These are phyloP conservation scores for Octodonta nipae DNA, from an alignment of 2,888 invertebrate species.

Conservation along the genomic window DNA sequence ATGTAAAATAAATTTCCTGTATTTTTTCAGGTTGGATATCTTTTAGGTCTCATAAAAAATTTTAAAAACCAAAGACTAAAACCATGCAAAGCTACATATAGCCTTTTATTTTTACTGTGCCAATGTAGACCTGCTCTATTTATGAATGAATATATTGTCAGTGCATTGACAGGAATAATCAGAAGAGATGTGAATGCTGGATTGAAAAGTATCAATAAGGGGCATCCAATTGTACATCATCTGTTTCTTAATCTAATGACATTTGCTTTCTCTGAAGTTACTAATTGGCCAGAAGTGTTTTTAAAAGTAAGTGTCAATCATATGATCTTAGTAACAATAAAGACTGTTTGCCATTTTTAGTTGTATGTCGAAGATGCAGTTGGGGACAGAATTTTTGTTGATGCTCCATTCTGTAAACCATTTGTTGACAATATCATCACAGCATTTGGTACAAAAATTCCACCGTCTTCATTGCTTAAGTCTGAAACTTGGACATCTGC, in stretches of 20 bases:
- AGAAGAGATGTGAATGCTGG: conserved; percentile 58
- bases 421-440: conserved; percentile 84
- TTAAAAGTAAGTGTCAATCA: conserved; percentile 50
- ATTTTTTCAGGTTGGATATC: conserved; percentile 47
- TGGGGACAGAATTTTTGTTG: conserved; percentile 88
- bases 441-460: conserved; percentile 68
- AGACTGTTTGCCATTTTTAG: conserved; percentile 33
- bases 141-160: conserved; percentile 58
- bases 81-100: conserved; percentile 65
- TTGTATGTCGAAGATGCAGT: conserved; percentile 89
- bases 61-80: conserved; percentile 67
- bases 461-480: conserved; percentile 55
- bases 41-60: conserved; percentile 79
- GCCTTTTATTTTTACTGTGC: conserved; percentile 66
- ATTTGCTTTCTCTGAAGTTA: conserved; percentile 67
- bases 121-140: conserved; percentile 68
- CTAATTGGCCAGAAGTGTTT: conserved; percentile 84
- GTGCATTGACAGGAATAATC: conserved; percentile 68
- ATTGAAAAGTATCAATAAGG: conserved; percentile 56
- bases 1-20: background rate
- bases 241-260: conserved; percentile 73
- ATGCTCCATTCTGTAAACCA: conserved; percentile 77
- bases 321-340: background rate
- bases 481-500: conserved; percentile 45
- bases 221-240: conserved; percentile 66